Evolutionary conservation across 2,113 vertebrate species (phyloP), one percentile per base, ranked within the genome.

Genomic region (Syngnathoides biaculeatus): DNA sequence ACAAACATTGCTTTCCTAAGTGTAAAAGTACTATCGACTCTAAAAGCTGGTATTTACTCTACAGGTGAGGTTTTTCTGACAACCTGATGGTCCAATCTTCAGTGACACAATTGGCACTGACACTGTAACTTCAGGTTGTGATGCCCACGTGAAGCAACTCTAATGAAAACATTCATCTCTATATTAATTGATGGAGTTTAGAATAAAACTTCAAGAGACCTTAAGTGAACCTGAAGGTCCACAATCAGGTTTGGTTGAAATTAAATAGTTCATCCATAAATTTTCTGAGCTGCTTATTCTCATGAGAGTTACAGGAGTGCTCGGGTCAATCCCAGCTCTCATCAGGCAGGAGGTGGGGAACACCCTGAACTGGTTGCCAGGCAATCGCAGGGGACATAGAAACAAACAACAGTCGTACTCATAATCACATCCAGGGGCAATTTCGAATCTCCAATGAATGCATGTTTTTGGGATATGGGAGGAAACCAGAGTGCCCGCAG

Each of bases 91-190:
- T 35, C 78, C 67, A 47, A 55, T 78, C 47, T 67, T 60, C 65
- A 38, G 38, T 68, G 65, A 82, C 73, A 71, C 69, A 24, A 80
- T 6, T 43, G 42, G 15, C 48, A 38, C 45, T 26, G 75, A 76
- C 71, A 60, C 66, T 45, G 68, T 47, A 55, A 68, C 0, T 45
- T 59, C 6, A 12, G 27, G 14, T 22, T 20, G 45, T 15, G 15
- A 13, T 35, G 2, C 20, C 20, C 27, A 13, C 13, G 12, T 13
- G 26, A 3, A 60, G 53, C 52, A 52, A n/a, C 19, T 26, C 42
- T 43, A 10, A 22, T 24, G 35, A 14, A 19, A 57, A 45, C 56
- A 22, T 17, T 3, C 12, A 67, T 63, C 26, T 17, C 38, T 64
- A 0, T 15, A 52, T 38, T 8, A 8, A 56, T 38, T 60, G 9